Conservation (phyloP, 2,113 vertebrate species). For the Alligator sinensis region DNA sequence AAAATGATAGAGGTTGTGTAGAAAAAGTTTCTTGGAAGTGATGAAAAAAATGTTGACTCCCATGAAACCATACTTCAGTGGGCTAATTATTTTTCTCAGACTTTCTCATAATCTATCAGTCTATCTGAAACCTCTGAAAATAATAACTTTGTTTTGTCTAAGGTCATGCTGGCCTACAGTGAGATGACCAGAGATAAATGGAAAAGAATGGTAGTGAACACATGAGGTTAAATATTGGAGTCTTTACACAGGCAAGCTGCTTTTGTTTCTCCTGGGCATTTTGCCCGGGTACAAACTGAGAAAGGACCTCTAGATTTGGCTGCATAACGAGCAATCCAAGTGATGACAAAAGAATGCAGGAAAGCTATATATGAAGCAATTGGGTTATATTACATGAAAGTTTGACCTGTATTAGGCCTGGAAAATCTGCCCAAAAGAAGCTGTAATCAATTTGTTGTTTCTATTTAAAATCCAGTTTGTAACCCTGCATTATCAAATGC, state of each 20-base stretch:
- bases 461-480: not conserved
- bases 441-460: not conserved
- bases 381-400: not conserved
- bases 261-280: not conserved
- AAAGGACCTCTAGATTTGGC: not conserved
- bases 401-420: not conserved
- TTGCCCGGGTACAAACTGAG: not conserved
- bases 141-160: not conserved
- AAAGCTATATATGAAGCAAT: not conserved
- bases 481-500: not conserved
- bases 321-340: not conserved
- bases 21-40: not conserved
- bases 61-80: fast-evolving
- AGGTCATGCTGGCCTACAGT: not conserved
- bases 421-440: not conserved
- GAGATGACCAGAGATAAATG: not conserved
- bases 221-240: not conserved
- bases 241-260: not conserved
- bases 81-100: not conserved
- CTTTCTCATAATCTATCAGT: not conserved
- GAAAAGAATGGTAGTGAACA: not conserved
- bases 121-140: not conserved
- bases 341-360: not conserved
- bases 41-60: not conserved
- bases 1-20: not conserved